Evolutionary conservation across 2,888 invertebrate species (phyloP).

Genomic region (Ichneumoninae sp.): DNA sequence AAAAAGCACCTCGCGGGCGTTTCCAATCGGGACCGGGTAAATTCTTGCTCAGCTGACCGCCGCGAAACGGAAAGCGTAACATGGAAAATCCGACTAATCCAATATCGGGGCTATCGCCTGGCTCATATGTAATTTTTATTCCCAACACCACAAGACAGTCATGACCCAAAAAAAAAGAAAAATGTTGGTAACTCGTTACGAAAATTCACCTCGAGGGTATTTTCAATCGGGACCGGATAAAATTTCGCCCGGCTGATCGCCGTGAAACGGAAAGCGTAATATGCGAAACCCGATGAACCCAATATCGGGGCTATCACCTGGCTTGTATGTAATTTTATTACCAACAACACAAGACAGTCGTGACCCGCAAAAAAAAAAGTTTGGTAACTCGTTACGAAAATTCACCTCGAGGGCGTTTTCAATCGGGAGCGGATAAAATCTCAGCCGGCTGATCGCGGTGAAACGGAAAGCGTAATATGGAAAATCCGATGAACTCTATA

Average conservation of each 20-base stretch:
- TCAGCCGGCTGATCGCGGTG: slow-evolving; percentile 15
- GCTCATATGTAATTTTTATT: slow-evolving; percentile 21
- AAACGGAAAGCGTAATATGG: slow-evolving; percentile 42
- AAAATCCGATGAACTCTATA: slow-evolving; percentile 43
- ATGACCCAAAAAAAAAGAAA: background rate
- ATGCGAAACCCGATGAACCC: slow-evolving; percentile 32
- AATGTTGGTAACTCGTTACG: background rate
- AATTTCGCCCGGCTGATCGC: slow-evolving; percentile 21
- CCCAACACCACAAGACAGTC: background rate
- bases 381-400: background rate
- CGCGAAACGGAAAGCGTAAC: slow-evolving; percentile 44
- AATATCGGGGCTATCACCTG: slow-evolving; percentile 45
- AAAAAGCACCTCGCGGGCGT: background rate
- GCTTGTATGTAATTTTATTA: slow-evolving; percentile 29
- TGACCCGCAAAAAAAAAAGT: background rate
- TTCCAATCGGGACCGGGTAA: slow-evolving; percentile 27
- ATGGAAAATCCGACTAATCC: slow-evolving; percentile 29
- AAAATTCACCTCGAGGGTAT: background rate
- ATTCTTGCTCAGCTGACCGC: slow-evolving; percentile 23
- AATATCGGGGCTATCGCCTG: slow-evolving; percentile 45
- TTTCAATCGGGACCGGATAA: slow-evolving; percentile 27
- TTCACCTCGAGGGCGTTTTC: slow-evolving; percentile 4
- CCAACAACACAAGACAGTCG: background rate
- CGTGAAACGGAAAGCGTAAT: slow-evolving; percentile 44
- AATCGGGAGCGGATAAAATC: slow-evolving; percentile 27